Percentiles rank a stretch among this genome's conserved stretches.
Evolutionary conservation across 2,888 invertebrate species (phyloP).

Genomic region (Seladonia tumulorum): DNA sequence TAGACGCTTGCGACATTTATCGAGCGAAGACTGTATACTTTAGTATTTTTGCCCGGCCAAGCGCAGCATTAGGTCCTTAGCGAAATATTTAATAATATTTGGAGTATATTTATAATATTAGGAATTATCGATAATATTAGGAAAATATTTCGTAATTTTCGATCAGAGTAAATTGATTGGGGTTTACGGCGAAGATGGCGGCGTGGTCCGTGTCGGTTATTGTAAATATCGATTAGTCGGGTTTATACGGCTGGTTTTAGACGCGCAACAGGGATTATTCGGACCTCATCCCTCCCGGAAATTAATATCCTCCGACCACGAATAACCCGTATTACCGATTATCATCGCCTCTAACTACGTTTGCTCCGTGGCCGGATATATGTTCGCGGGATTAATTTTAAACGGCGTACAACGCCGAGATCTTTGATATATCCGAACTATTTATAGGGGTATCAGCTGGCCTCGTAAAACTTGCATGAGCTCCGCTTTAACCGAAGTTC

Average conservation of each 20-base stretch:
- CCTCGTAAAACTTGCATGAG: conserved; percentile 65
- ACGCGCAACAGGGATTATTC: conserved; percentile 61
- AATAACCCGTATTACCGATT: conserved; percentile 69
- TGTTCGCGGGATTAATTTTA: conserved; percentile 65
- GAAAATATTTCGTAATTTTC: background rate
- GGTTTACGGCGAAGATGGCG: background rate
- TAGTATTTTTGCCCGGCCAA: no score
- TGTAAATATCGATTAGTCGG: conserved; percentile 47
- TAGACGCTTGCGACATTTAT: no score
- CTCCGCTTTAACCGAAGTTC: conserved; percentile 52
- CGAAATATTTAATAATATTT: no score
- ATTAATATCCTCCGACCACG: conserved; percentile 69
- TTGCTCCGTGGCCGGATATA: conserved; percentile 36
- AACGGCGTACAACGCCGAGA: conserved; percentile 55
- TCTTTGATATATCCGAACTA: conserved; percentile 66
- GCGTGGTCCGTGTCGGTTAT: conserved; percentile 8
- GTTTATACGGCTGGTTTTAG: conserved; percentile 33
- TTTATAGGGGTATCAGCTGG: conserved; percentile 59
- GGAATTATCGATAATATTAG: no score
- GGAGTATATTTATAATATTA: no score
- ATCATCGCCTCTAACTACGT: conserved; percentile 65
- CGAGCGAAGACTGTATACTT: no score
- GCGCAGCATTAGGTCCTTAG: no score
- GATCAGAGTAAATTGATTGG: conserved; percentile 5
- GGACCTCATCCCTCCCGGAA: conserved; percentile 52